Percentiles rank a stretch among this genome's conserved stretches.
phyloP scores from a whole-genome alignment of 2,113 vertebrate genomes.

The Actenoides hombroni region DNA sequence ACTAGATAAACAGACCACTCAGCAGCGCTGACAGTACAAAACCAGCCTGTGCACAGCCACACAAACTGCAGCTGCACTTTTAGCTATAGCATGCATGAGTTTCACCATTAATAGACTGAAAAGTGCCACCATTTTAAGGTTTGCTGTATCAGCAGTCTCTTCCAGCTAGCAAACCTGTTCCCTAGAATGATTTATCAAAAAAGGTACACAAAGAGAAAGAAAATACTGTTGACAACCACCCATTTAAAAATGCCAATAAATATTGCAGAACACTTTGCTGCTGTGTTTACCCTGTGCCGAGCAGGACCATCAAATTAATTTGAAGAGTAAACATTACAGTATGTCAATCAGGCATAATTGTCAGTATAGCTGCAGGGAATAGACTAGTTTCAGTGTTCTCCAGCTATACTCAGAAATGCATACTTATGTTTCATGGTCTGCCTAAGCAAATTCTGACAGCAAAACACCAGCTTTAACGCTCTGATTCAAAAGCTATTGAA shows the following conservation, averaged over 20 bases:
- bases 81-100: neutral
- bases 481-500: neutral
- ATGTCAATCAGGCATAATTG: neutral
- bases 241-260: neutral
- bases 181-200: constrained; percentile 17
- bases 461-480: neutral
- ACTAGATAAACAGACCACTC: neutral
- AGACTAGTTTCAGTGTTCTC: neutral
- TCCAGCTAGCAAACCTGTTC: neutral
- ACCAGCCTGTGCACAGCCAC: neutral
- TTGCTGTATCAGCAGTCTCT: constrained; percentile 24
- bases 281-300: neutral
- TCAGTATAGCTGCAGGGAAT: neutral
- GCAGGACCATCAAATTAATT: constrained; percentile 23
- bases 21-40: neutral
- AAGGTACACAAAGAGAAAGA: neutral
- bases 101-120: neutral
- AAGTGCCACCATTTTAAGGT: neutral
- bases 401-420: neutral
- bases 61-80: neutral
- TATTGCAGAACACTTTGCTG: neutral
- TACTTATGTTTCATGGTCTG: neutral
- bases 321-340: neutral
- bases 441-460: neutral
- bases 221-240: neutral